phyloP scores from a whole-genome alignment of 2,797 vertebrate genomes.

The Sciaenops ocellatus region DNA sequence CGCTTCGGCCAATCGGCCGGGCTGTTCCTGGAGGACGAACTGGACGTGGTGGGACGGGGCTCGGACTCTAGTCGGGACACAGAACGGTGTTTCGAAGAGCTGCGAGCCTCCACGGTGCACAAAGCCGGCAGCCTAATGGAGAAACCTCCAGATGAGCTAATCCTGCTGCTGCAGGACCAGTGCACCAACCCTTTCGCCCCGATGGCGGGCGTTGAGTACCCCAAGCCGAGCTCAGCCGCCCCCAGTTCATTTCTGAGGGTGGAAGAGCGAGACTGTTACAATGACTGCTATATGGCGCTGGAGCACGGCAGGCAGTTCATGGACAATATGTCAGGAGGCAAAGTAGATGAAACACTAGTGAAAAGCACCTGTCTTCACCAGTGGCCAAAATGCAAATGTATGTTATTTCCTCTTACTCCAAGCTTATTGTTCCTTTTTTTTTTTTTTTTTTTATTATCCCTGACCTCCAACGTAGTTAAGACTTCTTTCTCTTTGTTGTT shows the following conservation, averaged over 20 bases:
- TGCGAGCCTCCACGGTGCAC: slow-evolving; percentile 87
- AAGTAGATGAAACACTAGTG: slow-evolving; percentile 97
- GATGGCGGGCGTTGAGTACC: slow-evolving; percentile 90
- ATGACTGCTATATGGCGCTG: slow-evolving; percentile 97
- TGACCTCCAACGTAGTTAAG: not conserved
- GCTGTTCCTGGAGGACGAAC: slow-evolving; percentile 96
- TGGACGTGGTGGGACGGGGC: slow-evolving; percentile 96
- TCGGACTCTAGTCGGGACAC: slow-evolving; percentile 94
- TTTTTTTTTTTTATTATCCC: not conserved
- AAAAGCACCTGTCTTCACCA: slow-evolving; percentile 97
- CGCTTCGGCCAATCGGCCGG: slow-evolving; percentile 97
- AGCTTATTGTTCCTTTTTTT: not conserved
- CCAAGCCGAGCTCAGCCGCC: slow-evolving; percentile 55
- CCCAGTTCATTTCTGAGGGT: slow-evolving; percentile 86
- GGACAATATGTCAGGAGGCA: slow-evolving; percentile 99
- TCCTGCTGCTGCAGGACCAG: slow-evolving; percentile 96
- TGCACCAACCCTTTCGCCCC: slow-evolving; percentile 98
- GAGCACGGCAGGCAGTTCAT: slow-evolving; percentile 99
- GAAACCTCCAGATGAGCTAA: slow-evolving; percentile 93
- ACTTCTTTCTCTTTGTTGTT: not conserved
- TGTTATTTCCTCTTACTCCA: not conserved
- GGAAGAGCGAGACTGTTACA: slow-evolving; percentile 96
- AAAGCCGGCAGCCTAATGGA: slow-evolving; percentile 88
- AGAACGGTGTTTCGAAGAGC: slow-evolving; percentile 94
- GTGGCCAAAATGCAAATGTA: slow-evolving; percentile 96